phyloP scores from a whole-genome alignment of 2,888 invertebrate species.

The Ecliptopera silaceata region DNA sequence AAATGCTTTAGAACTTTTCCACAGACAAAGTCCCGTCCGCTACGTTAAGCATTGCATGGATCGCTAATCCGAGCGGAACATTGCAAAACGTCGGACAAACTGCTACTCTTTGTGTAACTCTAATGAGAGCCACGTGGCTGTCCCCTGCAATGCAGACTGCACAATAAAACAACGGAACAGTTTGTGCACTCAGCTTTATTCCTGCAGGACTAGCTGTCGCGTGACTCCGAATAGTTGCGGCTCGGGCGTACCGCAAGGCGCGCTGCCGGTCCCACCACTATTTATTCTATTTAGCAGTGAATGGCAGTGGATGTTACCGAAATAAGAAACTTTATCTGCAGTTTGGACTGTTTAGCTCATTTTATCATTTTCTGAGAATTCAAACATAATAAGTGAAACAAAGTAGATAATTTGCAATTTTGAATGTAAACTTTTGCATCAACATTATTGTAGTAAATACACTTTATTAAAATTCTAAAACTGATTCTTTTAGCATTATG shows the following conservation, averaged over 20 bases:
- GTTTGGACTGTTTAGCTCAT: neutral
- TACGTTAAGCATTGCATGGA: slow-evolving; percentile 70
- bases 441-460: neutral
- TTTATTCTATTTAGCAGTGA: slow-evolving; percentile 59
- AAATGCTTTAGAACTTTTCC: slow-evolving; percentile 33
- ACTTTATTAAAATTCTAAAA: neutral
- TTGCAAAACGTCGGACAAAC: slow-evolving; percentile 79
- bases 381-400: slow-evolving; percentile 1
- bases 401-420: neutral
- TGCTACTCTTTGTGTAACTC: slow-evolving; percentile 77
- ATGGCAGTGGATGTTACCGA: slow-evolving; percentile 50
- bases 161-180: slow-evolving; percentile 79
- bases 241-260: slow-evolving; percentile 63
- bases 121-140: slow-evolving; percentile 82
- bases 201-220: slow-evolving; percentile 75
- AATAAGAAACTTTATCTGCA: slow-evolving; percentile 44
- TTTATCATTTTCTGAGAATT: slow-evolving; percentile 11
- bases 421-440: neutral
- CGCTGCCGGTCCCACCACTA: slow-evolving; percentile 54
- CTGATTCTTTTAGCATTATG: too few relatives aligned
- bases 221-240: slow-evolving; percentile 70
- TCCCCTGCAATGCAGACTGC: slow-evolving; percentile 81
- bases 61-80: slow-evolving; percentile 75
- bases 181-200: slow-evolving; percentile 76
- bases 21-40: slow-evolving; percentile 66